Percentiles rank a stretch among this genome's conserved stretches.
phyloP scores from a whole-genome alignment of 2,888 invertebrate genomes.

The Phoronis australis region DNA sequence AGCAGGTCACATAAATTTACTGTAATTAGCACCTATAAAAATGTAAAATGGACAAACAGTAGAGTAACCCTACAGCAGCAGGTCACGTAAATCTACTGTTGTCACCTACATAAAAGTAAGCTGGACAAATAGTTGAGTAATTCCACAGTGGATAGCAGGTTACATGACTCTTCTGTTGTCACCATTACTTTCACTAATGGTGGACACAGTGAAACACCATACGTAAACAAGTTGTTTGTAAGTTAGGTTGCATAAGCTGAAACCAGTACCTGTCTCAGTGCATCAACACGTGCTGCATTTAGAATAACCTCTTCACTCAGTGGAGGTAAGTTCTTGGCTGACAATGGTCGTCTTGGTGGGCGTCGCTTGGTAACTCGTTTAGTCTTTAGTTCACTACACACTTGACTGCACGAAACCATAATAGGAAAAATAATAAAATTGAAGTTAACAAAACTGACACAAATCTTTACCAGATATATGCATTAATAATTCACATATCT shows the following conservation, averaged over 20 bases:
- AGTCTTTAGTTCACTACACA: constrained; percentile 41
- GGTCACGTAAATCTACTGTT: too few species aligned
- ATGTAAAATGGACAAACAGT: too few species aligned
- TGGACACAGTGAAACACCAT: background rate
- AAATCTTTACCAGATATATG: too few species aligned
- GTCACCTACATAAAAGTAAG: too few species aligned
- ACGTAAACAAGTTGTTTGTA: background rate
- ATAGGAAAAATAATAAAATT: constrained; percentile 5
- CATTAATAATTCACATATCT: too few species aligned
- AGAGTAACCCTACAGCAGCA: too few species aligned
- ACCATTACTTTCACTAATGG: background rate
- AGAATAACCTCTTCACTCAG: constrained; percentile 28
- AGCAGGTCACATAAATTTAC: too few species aligned
- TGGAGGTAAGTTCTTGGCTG: constrained; percentile 36
- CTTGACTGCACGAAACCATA: constrained; percentile 26
- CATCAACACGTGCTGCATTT: constrained; percentile 26
- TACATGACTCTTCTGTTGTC: too few species aligned
- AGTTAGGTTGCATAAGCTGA: background rate
- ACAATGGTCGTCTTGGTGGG: constrained; percentile 30
- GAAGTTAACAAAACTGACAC: constrained; percentile 20
- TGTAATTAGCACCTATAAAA: too few species aligned
- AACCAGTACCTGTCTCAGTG: constrained; percentile 33
- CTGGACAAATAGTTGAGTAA: too few species aligned
- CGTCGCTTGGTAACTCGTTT: constrained; percentile 23
- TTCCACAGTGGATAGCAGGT: too few species aligned